Percentiles rank a stretch among this genome's conserved stretches.
phyloP scores from a whole-genome alignment of 2,888 invertebrate species.

The Drosophila lutescens region DNA sequence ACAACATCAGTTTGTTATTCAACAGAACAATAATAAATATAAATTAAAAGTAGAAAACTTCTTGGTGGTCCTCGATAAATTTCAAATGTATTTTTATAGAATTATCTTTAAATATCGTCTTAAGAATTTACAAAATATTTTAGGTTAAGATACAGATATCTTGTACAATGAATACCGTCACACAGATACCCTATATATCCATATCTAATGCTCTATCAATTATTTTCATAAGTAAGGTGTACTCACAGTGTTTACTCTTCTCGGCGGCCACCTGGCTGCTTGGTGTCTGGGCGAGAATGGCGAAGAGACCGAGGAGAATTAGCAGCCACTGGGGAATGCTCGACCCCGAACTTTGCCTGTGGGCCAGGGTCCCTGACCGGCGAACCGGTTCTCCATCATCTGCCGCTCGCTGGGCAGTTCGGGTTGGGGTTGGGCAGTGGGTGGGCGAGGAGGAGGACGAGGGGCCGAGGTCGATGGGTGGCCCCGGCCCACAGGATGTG shows the following conservation, averaged over 20 bases:
- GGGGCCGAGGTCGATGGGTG: constrained; percentile 55
- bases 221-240: constrained; percentile 18
- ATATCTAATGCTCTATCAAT: not conserved
- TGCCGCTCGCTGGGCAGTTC: constrained; percentile 19
- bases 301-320: constrained; percentile 81
- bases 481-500: constrained; percentile 84
- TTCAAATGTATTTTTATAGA: not conserved
- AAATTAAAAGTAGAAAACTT: too few relatives aligned
- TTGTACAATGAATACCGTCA: too few relatives aligned
- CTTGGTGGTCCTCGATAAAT: too few relatives aligned
- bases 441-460: constrained; percentile 1
- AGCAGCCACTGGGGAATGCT: constrained; percentile 81
- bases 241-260: constrained; percentile 84
- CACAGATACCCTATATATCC: too few relatives aligned
- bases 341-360: constrained; percentile 26
- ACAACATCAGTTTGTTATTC: too few relatives aligned
- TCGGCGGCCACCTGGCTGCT: constrained; percentile 82
- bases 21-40: too few relatives aligned
- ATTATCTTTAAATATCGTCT: not conserved
- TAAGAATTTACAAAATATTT: not conserved
- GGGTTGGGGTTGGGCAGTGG: constrained; percentile 5
- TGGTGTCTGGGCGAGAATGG: constrained; percentile 77
- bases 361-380: constrained; percentile 14
- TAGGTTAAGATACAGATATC: too few relatives aligned
- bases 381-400: constrained; percentile 17